These are phyloP conservation scores for Drosophila neonasuta DNA, from an alignment of 2,888 invertebrate species.

Conservation along the genomic window DNA sequence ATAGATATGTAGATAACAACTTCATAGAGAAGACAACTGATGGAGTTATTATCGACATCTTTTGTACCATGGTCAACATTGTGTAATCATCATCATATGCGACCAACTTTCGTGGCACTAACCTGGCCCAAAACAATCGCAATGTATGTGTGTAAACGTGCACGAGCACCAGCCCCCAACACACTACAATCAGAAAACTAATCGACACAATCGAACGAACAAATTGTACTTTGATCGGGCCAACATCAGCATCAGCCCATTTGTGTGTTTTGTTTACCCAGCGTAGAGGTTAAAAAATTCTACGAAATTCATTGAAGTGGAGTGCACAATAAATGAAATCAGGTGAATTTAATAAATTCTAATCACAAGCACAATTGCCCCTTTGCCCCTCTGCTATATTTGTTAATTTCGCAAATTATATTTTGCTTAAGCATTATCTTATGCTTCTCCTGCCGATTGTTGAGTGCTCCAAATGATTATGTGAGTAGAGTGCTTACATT, in stretches of 20 bases:
- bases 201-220: slow-evolving; percentile 4
- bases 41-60: too few relatives aligned
- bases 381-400: not conserved
- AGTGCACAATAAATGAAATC: slow-evolving; percentile 56
- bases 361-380: slow-evolving; percentile 43
- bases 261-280: slow-evolving; percentile 40
- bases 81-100: slow-evolving; percentile 15
- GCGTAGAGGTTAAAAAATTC: slow-evolving; percentile 20
- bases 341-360: slow-evolving; percentile 67
- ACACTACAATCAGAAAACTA: slow-evolving; percentile 17
- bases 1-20: too few relatives aligned
- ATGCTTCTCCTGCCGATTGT: slow-evolving; percentile 47
- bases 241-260: slow-evolving; percentile 58
- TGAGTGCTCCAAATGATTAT: slow-evolving; percentile 15
- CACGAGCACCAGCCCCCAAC: slow-evolving; percentile 28
- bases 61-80: slow-evolving; percentile 7
- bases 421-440: slow-evolving; percentile 43
- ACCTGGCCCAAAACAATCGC: slow-evolving; percentile 57
- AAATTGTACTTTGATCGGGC: slow-evolving; percentile 50
- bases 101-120: slow-evolving; percentile 33
- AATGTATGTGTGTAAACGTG: slow-evolving; percentile 18
- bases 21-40: too few relatives aligned
- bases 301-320: slow-evolving; percentile 37
- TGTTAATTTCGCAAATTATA: slow-evolving; percentile 56
- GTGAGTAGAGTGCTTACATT: slow-evolving; percentile 3